Percentiles rank a stretch among this genome's conserved stretches.
Conservation (phyloP, 2,888 invertebrate genomes). For the Tinea trinotella region DNA sequence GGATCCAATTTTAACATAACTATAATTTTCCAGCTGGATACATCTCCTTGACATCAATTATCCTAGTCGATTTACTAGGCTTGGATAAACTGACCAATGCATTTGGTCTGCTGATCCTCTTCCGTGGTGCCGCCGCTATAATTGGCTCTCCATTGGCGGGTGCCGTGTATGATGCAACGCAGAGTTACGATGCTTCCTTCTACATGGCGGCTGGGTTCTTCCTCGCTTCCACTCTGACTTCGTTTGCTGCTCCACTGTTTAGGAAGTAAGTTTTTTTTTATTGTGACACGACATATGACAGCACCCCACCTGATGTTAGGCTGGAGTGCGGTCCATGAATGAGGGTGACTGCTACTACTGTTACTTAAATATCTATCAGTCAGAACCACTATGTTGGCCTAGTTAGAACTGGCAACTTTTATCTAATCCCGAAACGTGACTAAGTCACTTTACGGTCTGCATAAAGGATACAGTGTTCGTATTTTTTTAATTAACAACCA, state of each 20-base stretch:
- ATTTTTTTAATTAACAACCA: too few relatives aligned
- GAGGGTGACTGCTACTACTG: too few relatives aligned
- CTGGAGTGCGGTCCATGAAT: too few relatives aligned
- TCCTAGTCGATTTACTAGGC: slow-evolving; percentile 95
- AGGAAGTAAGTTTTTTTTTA: slow-evolving; percentile 38
- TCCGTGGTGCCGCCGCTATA: slow-evolving; percentile 95
- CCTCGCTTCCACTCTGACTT: slow-evolving; percentile 85
- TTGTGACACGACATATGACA: too few relatives aligned
- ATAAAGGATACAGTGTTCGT: too few relatives aligned
- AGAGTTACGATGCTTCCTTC: slow-evolving; percentile 90
- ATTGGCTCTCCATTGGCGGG: slow-evolving; percentile 89
- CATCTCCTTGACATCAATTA: slow-evolving; percentile 97
- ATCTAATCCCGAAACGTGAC: too few relatives aligned
- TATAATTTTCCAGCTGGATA: slow-evolving; percentile 89
- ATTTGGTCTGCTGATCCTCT: slow-evolving; percentile 95
- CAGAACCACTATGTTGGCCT: too few relatives aligned
- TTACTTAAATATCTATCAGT: too few relatives aligned
- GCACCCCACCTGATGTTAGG: too few relatives aligned
- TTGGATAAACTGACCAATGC: slow-evolving; percentile 97
- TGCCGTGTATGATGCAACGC: slow-evolving; percentile 89
- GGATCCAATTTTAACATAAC: too few relatives aligned
- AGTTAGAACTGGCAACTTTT: too few relatives aligned
- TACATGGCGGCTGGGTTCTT: slow-evolving; percentile 93
- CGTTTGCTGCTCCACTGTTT: slow-evolving; percentile 85
- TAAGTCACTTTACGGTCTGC: too few relatives aligned